Evolutionary conservation across 2,888 invertebrate species (phyloP), one percentile per base, ranked within the genome.

Genomic region (Drosophila affinis): DNA sequence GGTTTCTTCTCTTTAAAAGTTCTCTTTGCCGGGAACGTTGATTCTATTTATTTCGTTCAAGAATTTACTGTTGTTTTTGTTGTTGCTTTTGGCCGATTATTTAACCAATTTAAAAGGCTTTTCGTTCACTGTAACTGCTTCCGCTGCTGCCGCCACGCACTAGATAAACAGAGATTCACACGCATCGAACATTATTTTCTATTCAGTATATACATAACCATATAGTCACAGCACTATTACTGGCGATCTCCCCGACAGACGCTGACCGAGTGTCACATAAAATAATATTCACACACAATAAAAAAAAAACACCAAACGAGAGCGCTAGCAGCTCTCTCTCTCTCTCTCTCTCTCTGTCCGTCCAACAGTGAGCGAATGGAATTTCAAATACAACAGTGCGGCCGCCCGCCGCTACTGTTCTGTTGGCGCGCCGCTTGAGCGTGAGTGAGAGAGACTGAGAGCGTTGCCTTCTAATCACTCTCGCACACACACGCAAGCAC

Each of bases 391-490:
- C 57, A 57, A 57, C 57, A 47, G 45, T 34, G 47, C 55, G 48
- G 54, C 55, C 48, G 56, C 24, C 24, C 34, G 54, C 54, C 54
- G 49, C 49, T 51, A 27, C 24, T 51, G 27, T 39, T 39, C 27
- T 51, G 49, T 46, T 45, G n/a, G 24, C 65, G 55, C 49, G 21
- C 10, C 49, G 21, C 27, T 51, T 51, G 51, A 14, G 62, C 14
- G 21, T 34, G 54, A 69, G 75, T 67, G 78, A 80, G 78, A 78
- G 81, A 80, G 53, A 48, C 49, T 18, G 21, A 47, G 63, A 46
- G 54, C 47, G 27, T 46, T 34, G 81, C 76, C 78, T 84, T 78
- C 74, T 77, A 78, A 76, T 72, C 81, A 61, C 61, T 72, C 45
- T 77, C 54, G 24, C 24, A 61, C 10, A 65, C 51, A 69, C 27